Conservation (phyloP, 2,797 vertebrate species). For the Sebastes paucispinis region DNA sequence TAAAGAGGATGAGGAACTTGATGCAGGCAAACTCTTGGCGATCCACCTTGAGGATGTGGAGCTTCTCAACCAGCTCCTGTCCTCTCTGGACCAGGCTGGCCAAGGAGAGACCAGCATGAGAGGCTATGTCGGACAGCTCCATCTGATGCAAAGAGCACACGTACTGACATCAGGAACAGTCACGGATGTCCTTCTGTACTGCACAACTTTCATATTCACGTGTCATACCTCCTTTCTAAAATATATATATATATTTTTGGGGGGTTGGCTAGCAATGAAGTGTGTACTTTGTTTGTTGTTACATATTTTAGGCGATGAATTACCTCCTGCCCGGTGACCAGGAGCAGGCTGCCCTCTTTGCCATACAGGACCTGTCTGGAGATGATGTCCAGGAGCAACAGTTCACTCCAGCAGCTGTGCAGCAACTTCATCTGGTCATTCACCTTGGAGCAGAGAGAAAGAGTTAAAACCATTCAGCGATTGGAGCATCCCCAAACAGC, state of each 20-base stretch:
- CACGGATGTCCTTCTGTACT: neutral
- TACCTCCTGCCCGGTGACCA: slow-evolving; percentile 91
- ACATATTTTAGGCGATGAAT: neutral
- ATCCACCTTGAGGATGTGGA: slow-evolving; percentile 87
- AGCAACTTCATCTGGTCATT: slow-evolving; percentile 95
- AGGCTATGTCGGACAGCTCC: slow-evolving; percentile 78
- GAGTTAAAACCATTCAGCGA: no score
- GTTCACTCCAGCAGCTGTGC: slow-evolving; percentile 94
- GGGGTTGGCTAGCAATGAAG: no score
- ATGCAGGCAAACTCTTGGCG: slow-evolving; percentile 90
- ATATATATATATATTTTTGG: neutral
- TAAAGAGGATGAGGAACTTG: slow-evolving; percentile 94
- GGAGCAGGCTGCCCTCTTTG: slow-evolving; percentile 86
- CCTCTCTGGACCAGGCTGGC: slow-evolving; percentile 85
- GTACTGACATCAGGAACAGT: neutral
- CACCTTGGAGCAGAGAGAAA: slow-evolving; percentile 72
- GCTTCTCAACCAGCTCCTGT: slow-evolving; percentile 84
- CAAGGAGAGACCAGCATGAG: slow-evolving; percentile 83
- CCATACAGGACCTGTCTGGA: slow-evolving; percentile 90
- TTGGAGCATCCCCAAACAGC: no score
- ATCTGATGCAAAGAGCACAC: slow-evolving; percentile 76
- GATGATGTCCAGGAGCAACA: slow-evolving; percentile 90
- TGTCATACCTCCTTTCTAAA: neutral
- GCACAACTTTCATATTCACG: neutral
- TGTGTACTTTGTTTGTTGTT: neutral